phyloP scores from a whole-genome alignment of 2,888 invertebrate genomes.

The Epicampocera succincta region DNA sequence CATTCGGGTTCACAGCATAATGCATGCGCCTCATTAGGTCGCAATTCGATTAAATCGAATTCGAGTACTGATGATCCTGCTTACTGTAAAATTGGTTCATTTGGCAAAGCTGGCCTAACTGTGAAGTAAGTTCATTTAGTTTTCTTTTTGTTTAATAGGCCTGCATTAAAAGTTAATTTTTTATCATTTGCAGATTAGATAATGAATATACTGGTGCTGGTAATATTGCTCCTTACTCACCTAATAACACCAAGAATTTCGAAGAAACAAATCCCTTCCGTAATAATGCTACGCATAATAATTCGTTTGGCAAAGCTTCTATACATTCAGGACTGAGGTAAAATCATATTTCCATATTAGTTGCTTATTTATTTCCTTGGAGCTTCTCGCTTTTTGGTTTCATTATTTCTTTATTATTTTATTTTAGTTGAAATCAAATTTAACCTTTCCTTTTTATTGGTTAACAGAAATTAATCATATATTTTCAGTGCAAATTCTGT shows the following conservation, averaged over 20 bases:
- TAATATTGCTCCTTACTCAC: conserved; percentile 73
- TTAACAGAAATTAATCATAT: no score
- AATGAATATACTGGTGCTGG: conserved; percentile 73
- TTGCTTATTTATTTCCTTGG: conserved; percentile 6
- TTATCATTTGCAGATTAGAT: conserved; percentile 75
- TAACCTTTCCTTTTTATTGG: no score
- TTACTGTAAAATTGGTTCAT: conserved; percentile 81
- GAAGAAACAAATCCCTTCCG: conserved; percentile 82
- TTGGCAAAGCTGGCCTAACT: conserved; percentile 82
- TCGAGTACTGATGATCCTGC: conserved; percentile 81
- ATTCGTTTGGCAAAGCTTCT: conserved; percentile 82
- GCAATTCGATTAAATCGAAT: conserved; percentile 81
- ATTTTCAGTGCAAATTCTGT: no score
- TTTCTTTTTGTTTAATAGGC: neutral
- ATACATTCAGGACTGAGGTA: conserved; percentile 81
- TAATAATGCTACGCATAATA: conserved; percentile 79
- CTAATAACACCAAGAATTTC: conserved; percentile 80
- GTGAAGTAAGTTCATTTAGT: conserved; percentile 75
- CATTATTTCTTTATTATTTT: neutral
- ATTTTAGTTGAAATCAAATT: neutral
- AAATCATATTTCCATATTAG: conserved; percentile 38
- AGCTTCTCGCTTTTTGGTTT: conserved; percentile 2
- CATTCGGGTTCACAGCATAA: conserved; percentile 77
- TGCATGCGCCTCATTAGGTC: conserved; percentile 78
- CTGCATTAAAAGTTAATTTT: neutral